These are phyloP conservation scores for Stictocephala bisonia DNA, from an alignment of 2,888 invertebrate species.

Conservation along the genomic window DNA sequence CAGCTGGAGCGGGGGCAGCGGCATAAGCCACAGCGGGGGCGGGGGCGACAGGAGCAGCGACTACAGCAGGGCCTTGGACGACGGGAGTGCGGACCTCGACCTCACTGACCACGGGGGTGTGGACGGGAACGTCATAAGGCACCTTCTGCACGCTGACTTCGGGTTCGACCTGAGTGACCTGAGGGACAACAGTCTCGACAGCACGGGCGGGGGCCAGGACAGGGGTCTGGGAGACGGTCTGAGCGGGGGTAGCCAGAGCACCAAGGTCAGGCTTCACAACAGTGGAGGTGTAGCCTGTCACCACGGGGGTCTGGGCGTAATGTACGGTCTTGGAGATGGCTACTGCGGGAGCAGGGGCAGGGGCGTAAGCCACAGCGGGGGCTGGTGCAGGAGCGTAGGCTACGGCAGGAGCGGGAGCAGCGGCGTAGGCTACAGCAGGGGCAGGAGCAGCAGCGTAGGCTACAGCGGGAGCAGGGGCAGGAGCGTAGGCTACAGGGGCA, in stretches of 20 bases:
- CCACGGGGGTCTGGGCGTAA: slow-evolving; percentile 62
- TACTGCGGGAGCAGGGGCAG: slow-evolving; percentile 57
- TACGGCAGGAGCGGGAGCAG: slow-evolving; percentile 49
- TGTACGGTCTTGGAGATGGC: slow-evolving; percentile 61
- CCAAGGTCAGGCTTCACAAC: slow-evolving; percentile 62
- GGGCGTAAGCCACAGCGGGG: slow-evolving; percentile 55
- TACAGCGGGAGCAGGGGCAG: slow-evolving; percentile 47
- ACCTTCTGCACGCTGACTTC: slow-evolving; percentile 61
- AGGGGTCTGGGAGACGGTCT: slow-evolving; percentile 59
- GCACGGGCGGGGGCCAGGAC: slow-evolving; percentile 63
- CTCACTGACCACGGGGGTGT: slow-evolving; percentile 59
- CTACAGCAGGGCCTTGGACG: slow-evolving; percentile 54
- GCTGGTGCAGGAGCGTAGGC: slow-evolving; percentile 50
- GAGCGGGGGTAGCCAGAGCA: slow-evolving; percentile 57
- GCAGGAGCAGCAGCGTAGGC: slow-evolving; percentile 60
- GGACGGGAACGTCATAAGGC: slow-evolving; percentile 59
- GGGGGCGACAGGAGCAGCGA: slow-evolving; percentile 56
- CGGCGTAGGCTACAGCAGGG: slow-evolving; percentile 47
- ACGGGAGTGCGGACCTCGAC: slow-evolving; percentile 59
- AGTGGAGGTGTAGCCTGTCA: slow-evolving; percentile 62
- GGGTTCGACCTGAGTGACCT: slow-evolving; percentile 62
- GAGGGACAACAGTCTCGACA: slow-evolving; percentile 62
- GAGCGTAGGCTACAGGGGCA: slow-evolving; percentile 48
- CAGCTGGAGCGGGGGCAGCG: slow-evolving; percentile 61
- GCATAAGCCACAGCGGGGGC: slow-evolving; percentile 58